Base-by-base conservation (phyloP, 2,888 invertebrate genomes). In the Cephalotes varians region DNA sequence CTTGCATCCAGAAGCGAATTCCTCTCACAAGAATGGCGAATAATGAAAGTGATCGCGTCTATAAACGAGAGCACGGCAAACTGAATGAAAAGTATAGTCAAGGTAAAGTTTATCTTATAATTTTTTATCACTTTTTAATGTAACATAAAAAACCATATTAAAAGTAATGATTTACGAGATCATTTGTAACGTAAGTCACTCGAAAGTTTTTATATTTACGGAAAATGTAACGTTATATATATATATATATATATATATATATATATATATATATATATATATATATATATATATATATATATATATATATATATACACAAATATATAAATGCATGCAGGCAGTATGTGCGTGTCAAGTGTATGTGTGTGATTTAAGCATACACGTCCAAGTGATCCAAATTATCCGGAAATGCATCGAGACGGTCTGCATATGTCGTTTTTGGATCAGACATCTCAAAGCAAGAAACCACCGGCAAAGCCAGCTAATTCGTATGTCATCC, bases 401-500 rank as follows among this genome's bases (percentile, higher is more conserved):
- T 91, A 91, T 85, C 89, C 85, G 82, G 86, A 90, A 92, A 91
- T 89, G 88, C 87, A 87, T 88, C 83, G 85, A 86, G 85, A 77
- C 62, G 64, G 10, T 25, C 60, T 85, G 65, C 54, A 71, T 62
- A 71, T 44, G 34, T 65, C 34, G 73, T 81, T 64, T 81, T 89
- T 83, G 82, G 80, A 64, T 81, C 76, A 79, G 82, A 86, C 84
- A 84, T 90, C 85, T 92, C 91, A 90, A 91, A 91, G 91, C 91
- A 91, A 87, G 90, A 90, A 91, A 86, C 88, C 87, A 83, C 82
- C 73, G 77, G 85, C 83, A 74, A 76, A 83, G 82, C 85, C 89
- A 88, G 28, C 90, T 91, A 91, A 91, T 91, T 91, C 89, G 86
- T 88, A 87, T 90, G 91, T 91, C 91, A 90, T 91, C 86, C 91